Percentiles rank a stretch among this genome's conserved stretches.
These are phyloP conservation scores for Poeciliopsis retropinna DNA, from an alignment of 2,113 vertebrate genomes.

Conservation along the genomic window DNA sequence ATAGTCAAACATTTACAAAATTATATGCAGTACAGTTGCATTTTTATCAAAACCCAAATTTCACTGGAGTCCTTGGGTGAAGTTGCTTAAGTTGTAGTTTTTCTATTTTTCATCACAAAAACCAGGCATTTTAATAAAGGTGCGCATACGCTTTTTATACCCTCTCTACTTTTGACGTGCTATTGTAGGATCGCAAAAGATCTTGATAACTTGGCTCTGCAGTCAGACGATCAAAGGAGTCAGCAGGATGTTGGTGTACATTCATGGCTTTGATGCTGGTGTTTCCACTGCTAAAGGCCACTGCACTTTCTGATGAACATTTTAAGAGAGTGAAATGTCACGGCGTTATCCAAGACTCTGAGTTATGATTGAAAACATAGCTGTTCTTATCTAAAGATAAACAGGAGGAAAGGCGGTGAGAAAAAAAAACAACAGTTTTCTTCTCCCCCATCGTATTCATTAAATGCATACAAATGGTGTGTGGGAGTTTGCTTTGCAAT, in stretches of 20 bases:
- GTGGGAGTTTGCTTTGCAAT: conserved; percentile 54
- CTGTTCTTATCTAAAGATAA: conserved; percentile 4
- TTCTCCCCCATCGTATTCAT: conserved; percentile 15
- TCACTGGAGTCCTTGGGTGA: no score
- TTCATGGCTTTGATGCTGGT: neutral
- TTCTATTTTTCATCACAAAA: no score
- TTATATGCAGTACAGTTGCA: no score
- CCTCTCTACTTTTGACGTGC: no score
- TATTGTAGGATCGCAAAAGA: no score
- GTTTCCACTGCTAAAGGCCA: neutral
- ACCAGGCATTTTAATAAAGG: no score
- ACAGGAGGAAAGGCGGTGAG: conserved; percentile 11
- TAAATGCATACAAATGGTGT: conserved; percentile 55
- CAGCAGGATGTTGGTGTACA: neutral
- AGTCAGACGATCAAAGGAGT: no score
- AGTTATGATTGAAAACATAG: neutral
- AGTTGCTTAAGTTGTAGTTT: no score
- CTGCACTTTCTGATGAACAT: neutral
- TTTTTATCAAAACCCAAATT: no score
- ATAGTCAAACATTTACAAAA: no score
- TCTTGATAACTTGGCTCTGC: no score
- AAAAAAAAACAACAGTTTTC: conserved; percentile 21
- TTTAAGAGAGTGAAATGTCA: neutral
- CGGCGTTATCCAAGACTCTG: neutral
- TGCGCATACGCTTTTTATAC: no score